Percentiles rank a stretch among this genome's conserved stretches.
phyloP scores from a whole-genome alignment of 1,140 invertebrate species.

The Odontomachus brunneus region DNA sequence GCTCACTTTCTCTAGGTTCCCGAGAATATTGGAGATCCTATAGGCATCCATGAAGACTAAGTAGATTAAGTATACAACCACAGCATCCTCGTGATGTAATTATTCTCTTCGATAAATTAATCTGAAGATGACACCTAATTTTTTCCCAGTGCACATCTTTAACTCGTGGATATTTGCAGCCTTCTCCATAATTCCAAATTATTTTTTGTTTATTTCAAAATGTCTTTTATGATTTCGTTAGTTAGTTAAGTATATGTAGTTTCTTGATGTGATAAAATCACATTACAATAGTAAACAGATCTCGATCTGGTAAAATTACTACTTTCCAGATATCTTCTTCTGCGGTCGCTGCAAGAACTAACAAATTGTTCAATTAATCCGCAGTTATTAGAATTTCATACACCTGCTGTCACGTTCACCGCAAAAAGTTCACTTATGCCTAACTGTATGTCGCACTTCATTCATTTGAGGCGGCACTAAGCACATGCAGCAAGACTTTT shows the following conservation, averaged over 20 bases:
- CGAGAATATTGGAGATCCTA: neutral
- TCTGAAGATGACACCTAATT: neutral
- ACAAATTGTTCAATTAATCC: too few species aligned
- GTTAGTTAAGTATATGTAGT: neutral
- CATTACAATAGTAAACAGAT: too few species aligned
- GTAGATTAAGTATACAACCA: neutral
- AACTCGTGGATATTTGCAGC: neutral
- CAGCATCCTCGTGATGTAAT: neutral
- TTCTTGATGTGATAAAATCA: neutral
- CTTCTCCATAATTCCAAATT: neutral
- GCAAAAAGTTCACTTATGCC: neutral
- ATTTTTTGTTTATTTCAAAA: neutral
- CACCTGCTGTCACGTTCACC: too few species aligned
- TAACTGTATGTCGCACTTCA: neutral
- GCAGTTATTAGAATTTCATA: too few species aligned
- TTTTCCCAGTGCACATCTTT: neutral
- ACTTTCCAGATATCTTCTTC: too few species aligned
- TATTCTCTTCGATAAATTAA: slow-evolving; percentile 16
- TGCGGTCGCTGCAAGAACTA: too few species aligned
- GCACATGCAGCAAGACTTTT: neutral
- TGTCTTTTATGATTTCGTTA: neutral
- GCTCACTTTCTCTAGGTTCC: neutral
- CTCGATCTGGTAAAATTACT: too few species aligned
- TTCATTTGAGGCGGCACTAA: slow-evolving; percentile 12
- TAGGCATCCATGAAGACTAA: neutral